phyloP scores from a whole-genome alignment of 2,113 vertebrate genomes.

The Myiozetetes cayanensis region DNA sequence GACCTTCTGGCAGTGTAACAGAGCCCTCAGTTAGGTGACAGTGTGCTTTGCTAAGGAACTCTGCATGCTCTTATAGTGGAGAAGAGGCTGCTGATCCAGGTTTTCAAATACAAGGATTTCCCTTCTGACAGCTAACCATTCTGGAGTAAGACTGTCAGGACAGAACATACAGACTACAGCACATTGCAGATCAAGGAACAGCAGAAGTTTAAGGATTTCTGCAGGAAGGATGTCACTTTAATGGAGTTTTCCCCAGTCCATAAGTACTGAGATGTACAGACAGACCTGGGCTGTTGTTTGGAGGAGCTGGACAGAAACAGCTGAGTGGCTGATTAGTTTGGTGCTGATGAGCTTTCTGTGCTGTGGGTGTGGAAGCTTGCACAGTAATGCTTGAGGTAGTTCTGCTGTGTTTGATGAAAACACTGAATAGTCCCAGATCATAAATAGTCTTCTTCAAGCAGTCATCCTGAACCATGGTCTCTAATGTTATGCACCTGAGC shows the following conservation, averaged over 20 bases:
- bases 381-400: neutral
- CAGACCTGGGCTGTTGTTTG: neutral
- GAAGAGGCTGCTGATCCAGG: neutral
- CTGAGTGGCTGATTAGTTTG: neutral
- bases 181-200: neutral
- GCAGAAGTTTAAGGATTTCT: neutral
- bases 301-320: neutral
- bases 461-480: neutral
- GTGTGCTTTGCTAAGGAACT: neutral
- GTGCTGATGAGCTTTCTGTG: neutral
- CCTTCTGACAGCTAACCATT: neutral
- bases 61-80: neutral
- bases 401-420: neutral
- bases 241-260: neutral
- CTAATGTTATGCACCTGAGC: neutral
- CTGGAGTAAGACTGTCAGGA: neutral
- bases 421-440: neutral
- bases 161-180: neutral
- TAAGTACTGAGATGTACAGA: rapidly evolving
- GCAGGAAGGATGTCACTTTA: neutral
- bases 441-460: neutral
- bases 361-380: neutral
- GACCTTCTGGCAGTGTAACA: neutral
- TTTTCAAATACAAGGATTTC: neutral
- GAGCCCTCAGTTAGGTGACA: neutral